Evolutionary conservation across 2,888 invertebrate species (phyloP).

Genomic region (Brachynemurus nebulosus): DNA sequence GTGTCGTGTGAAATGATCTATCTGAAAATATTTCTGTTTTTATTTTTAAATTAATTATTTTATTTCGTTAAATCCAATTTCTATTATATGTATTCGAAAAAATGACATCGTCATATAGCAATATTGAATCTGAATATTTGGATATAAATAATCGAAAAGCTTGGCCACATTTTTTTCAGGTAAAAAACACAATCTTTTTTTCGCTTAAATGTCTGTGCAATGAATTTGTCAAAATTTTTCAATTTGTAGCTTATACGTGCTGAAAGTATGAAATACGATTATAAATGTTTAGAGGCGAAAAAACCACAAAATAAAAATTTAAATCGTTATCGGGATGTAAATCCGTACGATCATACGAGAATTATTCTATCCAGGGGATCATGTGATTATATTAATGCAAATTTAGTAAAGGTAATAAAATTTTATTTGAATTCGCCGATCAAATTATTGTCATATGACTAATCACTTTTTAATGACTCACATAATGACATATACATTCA

Average conservation of each 20-base stretch:
- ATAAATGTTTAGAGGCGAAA: slow-evolving; percentile 54
- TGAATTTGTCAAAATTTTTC: slow-evolving; percentile 4
- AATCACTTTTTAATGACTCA: too few species aligned
- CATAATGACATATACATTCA: too few species aligned
- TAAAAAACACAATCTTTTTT: slow-evolving; percentile 25
- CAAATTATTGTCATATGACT: too few species aligned
- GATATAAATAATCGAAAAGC: slow-evolving; percentile 53
- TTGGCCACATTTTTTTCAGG: slow-evolving; percentile 62
- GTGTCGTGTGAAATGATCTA: slow-evolving; percentile 5
- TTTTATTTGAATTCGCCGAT: too few species aligned
- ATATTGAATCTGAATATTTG: slow-evolving; percentile 58
- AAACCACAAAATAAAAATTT: slow-evolving; percentile 64
- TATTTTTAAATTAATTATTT: slow-evolving; percentile 4
- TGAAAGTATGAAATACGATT: slow-evolving; percentile 34
- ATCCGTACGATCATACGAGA: slow-evolving; percentile 88
- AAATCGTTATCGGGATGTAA: slow-evolving; percentile 91
- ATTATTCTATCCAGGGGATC: slow-evolving; percentile 59
- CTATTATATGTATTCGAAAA: too few species aligned
- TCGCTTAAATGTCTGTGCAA: not conserved
- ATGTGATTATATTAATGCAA: slow-evolving; percentile 90
- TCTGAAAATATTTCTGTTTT: not conserved
- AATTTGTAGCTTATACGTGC: slow-evolving; percentile 6
- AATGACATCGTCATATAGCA: slow-evolving; percentile 27
- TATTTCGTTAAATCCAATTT: not conserved
- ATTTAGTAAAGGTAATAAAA: slow-evolving; percentile 59